A percentile compares a stretch with the other conserved stretches of the same genome.
Conservation (phyloP, 2,113 vertebrate genomes). For the Cyanistes caeruleus region DNA sequence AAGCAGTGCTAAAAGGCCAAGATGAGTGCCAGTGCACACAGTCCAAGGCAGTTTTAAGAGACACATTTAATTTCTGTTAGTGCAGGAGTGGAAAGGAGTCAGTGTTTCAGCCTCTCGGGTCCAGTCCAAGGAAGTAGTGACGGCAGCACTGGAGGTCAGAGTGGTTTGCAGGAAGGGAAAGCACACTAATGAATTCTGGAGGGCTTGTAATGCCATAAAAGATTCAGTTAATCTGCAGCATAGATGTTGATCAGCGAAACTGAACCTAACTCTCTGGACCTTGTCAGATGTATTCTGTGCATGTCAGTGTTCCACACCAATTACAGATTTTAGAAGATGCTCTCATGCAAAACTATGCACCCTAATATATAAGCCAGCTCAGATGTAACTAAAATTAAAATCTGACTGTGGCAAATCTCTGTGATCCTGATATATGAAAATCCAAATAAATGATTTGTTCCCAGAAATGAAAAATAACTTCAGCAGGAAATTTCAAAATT, state of each 20-base stretch:
- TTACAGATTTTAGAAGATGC: slow-evolving; percentile 81
- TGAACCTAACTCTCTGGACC: slow-evolving; percentile 73
- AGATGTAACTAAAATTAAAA: slow-evolving; percentile 84
- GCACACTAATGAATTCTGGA: slow-evolving; percentile 73
- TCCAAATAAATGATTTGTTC: slow-evolving; percentile 83
- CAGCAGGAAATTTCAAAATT: slow-evolving; percentile 83
- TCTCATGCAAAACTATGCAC: slow-evolving; percentile 78
- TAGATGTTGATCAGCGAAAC: slow-evolving; percentile 76
- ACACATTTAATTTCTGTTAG: background rate
- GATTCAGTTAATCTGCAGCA: slow-evolving; percentile 80
- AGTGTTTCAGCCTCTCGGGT: background rate
- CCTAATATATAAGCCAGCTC: slow-evolving; percentile 80
- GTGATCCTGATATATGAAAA: slow-evolving; percentile 87
- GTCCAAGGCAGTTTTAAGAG: background rate
- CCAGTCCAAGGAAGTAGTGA: background rate
- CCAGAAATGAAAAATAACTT: slow-evolving; percentile 84
- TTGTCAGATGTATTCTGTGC: slow-evolving; percentile 79
- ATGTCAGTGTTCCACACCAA: slow-evolving; percentile 83
- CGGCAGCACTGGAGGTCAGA: slow-evolving; percentile 20
- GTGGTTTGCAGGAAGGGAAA: slow-evolving; percentile 38
- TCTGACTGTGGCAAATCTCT: slow-evolving; percentile 86
- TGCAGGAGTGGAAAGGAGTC: background rate
- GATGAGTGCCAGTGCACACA: background rate
- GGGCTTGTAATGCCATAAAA: slow-evolving; percentile 73
- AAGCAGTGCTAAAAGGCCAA: background rate